Base-by-base conservation (phyloP, 2,888 invertebrate species). In the Phyllotreta cruciferae region DNA sequence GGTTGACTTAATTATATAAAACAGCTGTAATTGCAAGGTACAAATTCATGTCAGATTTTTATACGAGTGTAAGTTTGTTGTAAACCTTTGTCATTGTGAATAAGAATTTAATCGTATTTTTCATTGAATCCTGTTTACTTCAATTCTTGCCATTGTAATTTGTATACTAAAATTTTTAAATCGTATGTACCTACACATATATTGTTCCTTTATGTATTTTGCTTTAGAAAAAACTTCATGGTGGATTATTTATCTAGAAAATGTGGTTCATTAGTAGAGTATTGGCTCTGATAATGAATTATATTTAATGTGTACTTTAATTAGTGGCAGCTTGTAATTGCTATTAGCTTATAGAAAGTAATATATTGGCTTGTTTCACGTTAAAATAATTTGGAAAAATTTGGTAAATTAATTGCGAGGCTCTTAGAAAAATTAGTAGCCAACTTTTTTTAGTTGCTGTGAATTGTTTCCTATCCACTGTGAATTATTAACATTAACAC, bases 1-100 rank as follows among this genome's bases (percentile, higher is more conserved):
- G 54, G 64, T 64, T 61, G 57, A 64, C 57, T 42, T 60, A 77
- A 76, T 73, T 75, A 79, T 76, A 79, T 79, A 79, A 80, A 80
- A 80, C 79, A 76, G 80, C 79, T 81, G 80, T 81, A 60, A 60
- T 79, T 77, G 75, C 75, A 79, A 72, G 81, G 81, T 81, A 81
- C 81, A 81, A 80, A 80, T 80, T 80, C 78, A 78, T 66, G 80
- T 80, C 79, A 79, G 78, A 79, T 78, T 78, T 78, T 78, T 79
- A 79, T 77, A 77, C 76, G 74, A 71, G 72, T 77, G 73, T 56
- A 77, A 77, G 77, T 77, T 79, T 80, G 78, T 79, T 79, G 75
- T 78, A 76, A 75, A 78, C 75, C 77, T 56, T 58, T 62, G 45
- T 56, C 47, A 53, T 45, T 54, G 47, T 60, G 63, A 66, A 47